phyloP scores from a whole-genome alignment of 2,113 vertebrate species.

The Eira barbara region DNA sequence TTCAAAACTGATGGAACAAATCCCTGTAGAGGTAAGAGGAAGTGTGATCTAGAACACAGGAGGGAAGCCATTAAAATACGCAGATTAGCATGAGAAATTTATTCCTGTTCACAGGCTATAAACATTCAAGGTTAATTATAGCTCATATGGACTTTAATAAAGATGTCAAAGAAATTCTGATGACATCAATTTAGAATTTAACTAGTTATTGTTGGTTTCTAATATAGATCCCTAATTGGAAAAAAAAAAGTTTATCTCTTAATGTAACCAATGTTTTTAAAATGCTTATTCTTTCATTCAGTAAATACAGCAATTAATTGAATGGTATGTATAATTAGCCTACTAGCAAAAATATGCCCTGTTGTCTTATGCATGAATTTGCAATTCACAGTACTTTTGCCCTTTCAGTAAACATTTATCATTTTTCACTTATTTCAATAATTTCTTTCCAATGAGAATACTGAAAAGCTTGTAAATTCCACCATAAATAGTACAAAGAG shows the following conservation, averaged over 20 bases:
- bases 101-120: neutral
- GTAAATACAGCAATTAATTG: neutral
- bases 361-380: neutral
- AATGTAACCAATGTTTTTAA: neutral
- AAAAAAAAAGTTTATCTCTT: neutral
- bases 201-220: neutral
- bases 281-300: constrained; percentile 27
- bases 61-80: neutral
- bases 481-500: neutral
- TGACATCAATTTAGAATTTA: constrained; percentile 13
- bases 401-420: constrained; percentile 3
- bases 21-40: neutral
- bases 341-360: neutral
- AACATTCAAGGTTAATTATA: neutral
- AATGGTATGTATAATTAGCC: neutral
- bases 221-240: neutral
- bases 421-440: neutral
- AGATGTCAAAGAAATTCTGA: constrained; percentile 26
- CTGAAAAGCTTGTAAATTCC: neutral
- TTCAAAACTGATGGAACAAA: neutral
- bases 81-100: neutral
- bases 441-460: neutral
- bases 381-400: neutral
- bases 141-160: neutral
- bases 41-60: neutral